A percentile compares a stretch with the other conserved stretches of the same genome.
These are phyloP conservation scores for Sebastes cheni DNA, from an alignment of 2,797 vertebrate species.

Conservation along the genomic window DNA sequence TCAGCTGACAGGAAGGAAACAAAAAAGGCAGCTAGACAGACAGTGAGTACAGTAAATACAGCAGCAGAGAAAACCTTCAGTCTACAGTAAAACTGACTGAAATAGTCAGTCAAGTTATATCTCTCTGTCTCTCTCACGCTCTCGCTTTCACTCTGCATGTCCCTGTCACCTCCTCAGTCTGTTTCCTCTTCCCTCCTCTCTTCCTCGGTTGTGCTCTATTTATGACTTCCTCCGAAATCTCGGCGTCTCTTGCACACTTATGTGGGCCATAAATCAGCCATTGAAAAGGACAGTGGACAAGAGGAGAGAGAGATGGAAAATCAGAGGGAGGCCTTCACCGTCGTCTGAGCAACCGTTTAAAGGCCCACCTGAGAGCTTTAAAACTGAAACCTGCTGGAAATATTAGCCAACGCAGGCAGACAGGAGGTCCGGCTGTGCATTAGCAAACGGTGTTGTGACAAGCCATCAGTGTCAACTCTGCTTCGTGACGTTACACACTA, in stretches of 20 bases:
- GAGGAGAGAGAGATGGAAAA: slow-evolving; percentile 84
- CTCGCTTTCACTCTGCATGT: slow-evolving; percentile 54
- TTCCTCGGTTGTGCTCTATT: slow-evolving; percentile 80
- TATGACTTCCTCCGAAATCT: slow-evolving; percentile 86
- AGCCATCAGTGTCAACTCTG: slow-evolving; percentile 62
- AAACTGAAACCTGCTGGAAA: slow-evolving; percentile 86
- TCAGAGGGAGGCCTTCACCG: slow-evolving; percentile 78
- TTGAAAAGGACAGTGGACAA: slow-evolving; percentile 88
- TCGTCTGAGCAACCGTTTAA: slow-evolving; percentile 87
- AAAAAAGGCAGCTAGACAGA: slow-evolving; percentile 56
- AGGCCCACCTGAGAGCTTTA: slow-evolving; percentile 87
- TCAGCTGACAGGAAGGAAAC: slow-evolving; percentile 73
- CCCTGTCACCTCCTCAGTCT: slow-evolving; percentile 68
- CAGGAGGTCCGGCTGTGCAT: slow-evolving; percentile 72
- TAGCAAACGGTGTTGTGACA: slow-evolving; percentile 79
- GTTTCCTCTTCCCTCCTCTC: slow-evolving; percentile 71
- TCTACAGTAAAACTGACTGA: slow-evolving; percentile 45
- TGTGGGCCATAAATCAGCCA: slow-evolving; percentile 87
- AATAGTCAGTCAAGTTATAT: slow-evolving; percentile 50
- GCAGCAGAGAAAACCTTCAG: slow-evolving; percentile 36
- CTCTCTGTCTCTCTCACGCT: slow-evolving; percentile 37
- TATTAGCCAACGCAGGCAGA: slow-evolving; percentile 78
- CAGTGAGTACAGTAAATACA: slow-evolving; percentile 49
- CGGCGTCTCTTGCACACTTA: slow-evolving; percentile 79
- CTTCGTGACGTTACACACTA: slow-evolving; percentile 43